Conservation (phyloP, 1,140 invertebrate genomes). For the Zaprionus davidi region DNA sequence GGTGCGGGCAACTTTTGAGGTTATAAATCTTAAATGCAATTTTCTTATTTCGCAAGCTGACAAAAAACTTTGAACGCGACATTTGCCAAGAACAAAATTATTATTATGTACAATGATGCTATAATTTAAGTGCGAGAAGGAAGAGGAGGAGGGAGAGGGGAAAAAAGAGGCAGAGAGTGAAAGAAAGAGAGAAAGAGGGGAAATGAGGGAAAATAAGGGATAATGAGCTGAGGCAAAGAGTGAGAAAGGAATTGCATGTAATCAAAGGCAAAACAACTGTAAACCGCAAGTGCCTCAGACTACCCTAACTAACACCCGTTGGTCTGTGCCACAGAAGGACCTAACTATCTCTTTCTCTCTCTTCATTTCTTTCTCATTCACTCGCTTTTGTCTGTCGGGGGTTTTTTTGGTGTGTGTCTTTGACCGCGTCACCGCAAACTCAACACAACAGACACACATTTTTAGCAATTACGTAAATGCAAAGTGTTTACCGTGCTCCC, state of each 20-base stretch:
- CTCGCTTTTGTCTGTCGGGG: background rate
- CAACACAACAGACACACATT: constrained; percentile 34
- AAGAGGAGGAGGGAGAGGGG: background rate
- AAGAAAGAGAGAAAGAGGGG: background rate
- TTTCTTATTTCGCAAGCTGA: constrained; percentile 52
- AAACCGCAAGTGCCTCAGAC: constrained; percentile 44
- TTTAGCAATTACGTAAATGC: constrained; percentile 48
- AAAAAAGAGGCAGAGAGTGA: background rate
- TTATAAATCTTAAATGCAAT: constrained; percentile 77
- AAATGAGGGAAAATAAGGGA: background rate
- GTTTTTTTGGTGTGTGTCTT: constrained; percentile 14
- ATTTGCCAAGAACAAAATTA: constrained; percentile 18
- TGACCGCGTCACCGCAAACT: constrained; percentile 43
- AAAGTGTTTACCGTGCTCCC: constrained; percentile 19
- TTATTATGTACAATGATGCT: constrained; percentile 18
- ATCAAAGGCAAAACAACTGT: constrained; percentile 37
- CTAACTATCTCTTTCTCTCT: background rate
- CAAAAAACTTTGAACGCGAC: constrained; percentile 46
- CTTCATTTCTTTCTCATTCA: background rate
- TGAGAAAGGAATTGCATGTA: background rate
- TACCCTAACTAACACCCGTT: constrained; percentile 18
- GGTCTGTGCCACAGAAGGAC: background rate
- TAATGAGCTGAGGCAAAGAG: background rate
- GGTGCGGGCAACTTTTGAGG: constrained; percentile 34
- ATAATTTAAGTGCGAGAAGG: constrained; percentile 6